Percentiles rank a stretch among this genome's conserved stretches.
phyloP scores from a whole-genome alignment of 2,113 vertebrate genomes.

The Spea multiplicata region DNA sequence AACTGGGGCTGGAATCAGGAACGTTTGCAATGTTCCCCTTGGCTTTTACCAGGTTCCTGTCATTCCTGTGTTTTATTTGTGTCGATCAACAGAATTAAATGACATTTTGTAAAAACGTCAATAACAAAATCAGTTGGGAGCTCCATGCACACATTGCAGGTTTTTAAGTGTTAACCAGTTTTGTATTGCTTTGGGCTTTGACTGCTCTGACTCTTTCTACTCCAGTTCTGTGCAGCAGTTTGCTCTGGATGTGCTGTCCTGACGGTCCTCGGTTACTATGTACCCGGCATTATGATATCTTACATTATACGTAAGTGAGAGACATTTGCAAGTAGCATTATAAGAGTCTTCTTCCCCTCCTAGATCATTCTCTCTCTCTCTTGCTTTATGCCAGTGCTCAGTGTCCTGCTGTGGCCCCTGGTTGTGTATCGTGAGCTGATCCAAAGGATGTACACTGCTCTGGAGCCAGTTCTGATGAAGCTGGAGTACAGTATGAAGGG shows the following conservation, averaged over 20 bases:
- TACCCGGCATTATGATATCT: conserved; percentile 98
- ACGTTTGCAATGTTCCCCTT: too few relatives aligned
- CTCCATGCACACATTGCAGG: too few relatives aligned
- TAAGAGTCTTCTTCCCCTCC: conserved; percentile 16
- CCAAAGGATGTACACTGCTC: conserved; percentile 94
- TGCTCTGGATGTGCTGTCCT: conserved; percentile 84
- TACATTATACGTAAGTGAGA: conserved; percentile 92
- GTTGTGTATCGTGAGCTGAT: conserved; percentile 97
- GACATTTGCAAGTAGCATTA: conserved; percentile 31
- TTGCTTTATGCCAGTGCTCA: conserved; percentile 72
- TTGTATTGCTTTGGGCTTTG: too few relatives aligned
- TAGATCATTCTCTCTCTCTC: background rate
- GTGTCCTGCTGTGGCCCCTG: conserved; percentile 92
- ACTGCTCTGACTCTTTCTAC: too few relatives aligned
- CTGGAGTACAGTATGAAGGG: conserved; percentile 99
- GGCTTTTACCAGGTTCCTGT: background rate
- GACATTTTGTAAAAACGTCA: too few relatives aligned
- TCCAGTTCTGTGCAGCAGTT: conserved; percentile 88
- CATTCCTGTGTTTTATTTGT: background rate
- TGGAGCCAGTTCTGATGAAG: conserved; percentile 97
- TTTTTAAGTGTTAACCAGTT: too few relatives aligned
- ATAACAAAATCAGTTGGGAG: too few relatives aligned
- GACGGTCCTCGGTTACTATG: conserved; percentile 88
- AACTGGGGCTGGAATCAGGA: background rate
- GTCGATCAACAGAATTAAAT: background rate